A percentile compares a stretch with the other conserved stretches of the same genome.
These are phyloP conservation scores for Antheraea mylitta DNA, from an alignment of 1,140 invertebrate genomes.

Conservation along the genomic window DNA sequence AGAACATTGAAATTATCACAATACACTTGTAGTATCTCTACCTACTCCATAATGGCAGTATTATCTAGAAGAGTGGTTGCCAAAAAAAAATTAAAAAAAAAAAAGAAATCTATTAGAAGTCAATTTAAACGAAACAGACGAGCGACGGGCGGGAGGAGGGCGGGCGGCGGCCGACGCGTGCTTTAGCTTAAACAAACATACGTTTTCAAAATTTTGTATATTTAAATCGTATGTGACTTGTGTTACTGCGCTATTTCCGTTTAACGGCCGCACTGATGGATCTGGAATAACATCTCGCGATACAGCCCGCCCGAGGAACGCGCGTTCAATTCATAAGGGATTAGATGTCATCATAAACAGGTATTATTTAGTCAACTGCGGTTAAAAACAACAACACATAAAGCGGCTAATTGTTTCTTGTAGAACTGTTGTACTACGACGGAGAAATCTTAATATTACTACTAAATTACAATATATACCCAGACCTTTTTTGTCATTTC, in stretches of 20 bases:
- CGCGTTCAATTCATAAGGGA: conserved; percentile 74
- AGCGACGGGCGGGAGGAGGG: conserved; percentile 1
- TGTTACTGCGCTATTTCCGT: conserved; percentile 72
- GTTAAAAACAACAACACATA: conserved; percentile 66
- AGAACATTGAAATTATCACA: no score
- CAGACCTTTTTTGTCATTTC: no score
- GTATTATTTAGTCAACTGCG: conserved; percentile 74
- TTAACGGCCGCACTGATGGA: conserved; percentile 70
- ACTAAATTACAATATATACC: no score
- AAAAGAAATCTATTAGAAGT: not conserved
- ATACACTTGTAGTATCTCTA: no score
- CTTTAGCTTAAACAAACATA: conserved; percentile 74
- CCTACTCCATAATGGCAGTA: no score
- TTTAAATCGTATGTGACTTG: conserved; percentile 76
- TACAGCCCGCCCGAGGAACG: conserved; percentile 59
- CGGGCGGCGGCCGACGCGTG: conserved; percentile 36
- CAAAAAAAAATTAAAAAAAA: no score
- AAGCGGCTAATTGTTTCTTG: conserved; percentile 29
- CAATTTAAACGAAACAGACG: conserved; percentile 5
- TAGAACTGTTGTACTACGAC: not conserved
- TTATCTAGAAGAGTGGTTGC: no score
- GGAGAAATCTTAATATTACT: no score
- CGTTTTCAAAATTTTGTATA: conserved; percentile 77
- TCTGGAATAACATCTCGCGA: conserved; percentile 72
- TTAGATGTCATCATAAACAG: conserved; percentile 78